Evolutionary conservation across 2,113 vertebrate species (phyloP), one percentile per base, ranked within the genome.

Genomic region (Chlorocebus sabaeus): DNA sequence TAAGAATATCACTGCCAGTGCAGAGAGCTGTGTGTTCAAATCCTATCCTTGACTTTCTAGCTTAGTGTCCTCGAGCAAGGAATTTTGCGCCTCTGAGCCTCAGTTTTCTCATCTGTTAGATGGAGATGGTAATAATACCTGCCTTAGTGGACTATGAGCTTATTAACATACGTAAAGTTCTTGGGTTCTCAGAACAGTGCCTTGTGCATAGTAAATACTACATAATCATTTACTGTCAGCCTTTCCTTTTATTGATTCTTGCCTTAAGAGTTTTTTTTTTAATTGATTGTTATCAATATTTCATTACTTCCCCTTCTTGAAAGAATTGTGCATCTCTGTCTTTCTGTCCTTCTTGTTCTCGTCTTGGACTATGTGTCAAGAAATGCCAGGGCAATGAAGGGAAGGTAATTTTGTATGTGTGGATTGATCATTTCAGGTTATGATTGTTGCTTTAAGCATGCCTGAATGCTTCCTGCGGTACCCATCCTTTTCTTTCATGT

Each of bases 191-290:
- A 8, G 20, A 93, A 84, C 5, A 59, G 12, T 32, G 20, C 17
- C 57, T 75, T 43, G 32, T 76, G 1, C 27, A 79, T 0, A 70
- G 64, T 27, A 84, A 55, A 64, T 81, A 50, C 4, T 38, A 12
- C 35, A 50, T 8, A 38, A 57, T 78, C 30, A 23, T 70, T 87
- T 78, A 0, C 67, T 78, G 22, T 70, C 27, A 48, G 64, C 40
- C 18, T 95, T 97, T 72, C 27, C 59, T 79, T 76, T 75, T n/a
- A 87, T 50, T 78, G 38, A 90, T 90, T 92, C 27, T 79, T 92
- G 4, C 9, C 40, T 11, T 38, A 59, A 89, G 27, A 59, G 6
- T 68, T 67, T 79, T 27, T 59, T 61, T 25, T 61, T 61, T 59
- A 64, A 27, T 7, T 11, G 48, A 80, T 48, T 35, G 0, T 64